Percentiles rank a stretch among this genome's conserved stretches.
These are phyloP conservation scores for Pocota personata DNA, from an alignment of 2,888 invertebrate species.

Conservation along the genomic window DNA sequence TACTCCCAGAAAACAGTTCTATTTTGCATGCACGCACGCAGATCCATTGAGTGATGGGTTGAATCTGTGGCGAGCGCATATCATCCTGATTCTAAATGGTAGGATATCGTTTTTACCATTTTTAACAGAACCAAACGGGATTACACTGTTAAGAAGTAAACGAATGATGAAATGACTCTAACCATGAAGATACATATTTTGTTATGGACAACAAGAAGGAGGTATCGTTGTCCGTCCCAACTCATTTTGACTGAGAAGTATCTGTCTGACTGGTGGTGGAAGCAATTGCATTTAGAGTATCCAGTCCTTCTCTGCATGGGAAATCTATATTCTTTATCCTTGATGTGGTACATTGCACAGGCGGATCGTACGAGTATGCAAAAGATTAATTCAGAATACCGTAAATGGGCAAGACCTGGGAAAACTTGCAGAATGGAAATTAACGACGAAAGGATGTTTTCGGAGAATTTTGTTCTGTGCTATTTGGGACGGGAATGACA, in stretches of 20 bases:
- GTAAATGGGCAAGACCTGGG: conserved; percentile 33
- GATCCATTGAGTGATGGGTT: conserved; percentile 66
- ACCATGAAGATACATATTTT: conserved; percentile 44
- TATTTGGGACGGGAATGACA: not conserved
- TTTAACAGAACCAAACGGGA: conserved; percentile 48
- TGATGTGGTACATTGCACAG: conserved; percentile 50
- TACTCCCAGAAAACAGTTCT: conserved; percentile 36
- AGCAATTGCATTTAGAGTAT: conserved; percentile 20
- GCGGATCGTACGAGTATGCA: conserved; percentile 51
- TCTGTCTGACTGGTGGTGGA: conserved; percentile 21
- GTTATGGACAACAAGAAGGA: conserved; percentile 63
- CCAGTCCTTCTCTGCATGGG: not conserved
- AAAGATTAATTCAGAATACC: conserved; percentile 32
- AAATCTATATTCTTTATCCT: conserved; percentile 41
- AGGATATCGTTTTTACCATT: conserved; percentile 37
- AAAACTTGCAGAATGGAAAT: conserved; percentile 13
- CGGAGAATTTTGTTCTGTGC: not conserved
- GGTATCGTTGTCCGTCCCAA: conserved; percentile 34
- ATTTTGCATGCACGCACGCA: conserved; percentile 50
- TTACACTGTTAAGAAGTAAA: conserved; percentile 58
- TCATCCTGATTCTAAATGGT: conserved; percentile 38
- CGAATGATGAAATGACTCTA: conserved; percentile 46
- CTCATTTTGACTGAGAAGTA: conserved; percentile 25
- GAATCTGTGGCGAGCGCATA: conserved; percentile 62
- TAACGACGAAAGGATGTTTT: conserved; percentile 11